Base-by-base conservation (phyloP, 1,140 invertebrate genomes). In the Lithobius niger region DNA sequence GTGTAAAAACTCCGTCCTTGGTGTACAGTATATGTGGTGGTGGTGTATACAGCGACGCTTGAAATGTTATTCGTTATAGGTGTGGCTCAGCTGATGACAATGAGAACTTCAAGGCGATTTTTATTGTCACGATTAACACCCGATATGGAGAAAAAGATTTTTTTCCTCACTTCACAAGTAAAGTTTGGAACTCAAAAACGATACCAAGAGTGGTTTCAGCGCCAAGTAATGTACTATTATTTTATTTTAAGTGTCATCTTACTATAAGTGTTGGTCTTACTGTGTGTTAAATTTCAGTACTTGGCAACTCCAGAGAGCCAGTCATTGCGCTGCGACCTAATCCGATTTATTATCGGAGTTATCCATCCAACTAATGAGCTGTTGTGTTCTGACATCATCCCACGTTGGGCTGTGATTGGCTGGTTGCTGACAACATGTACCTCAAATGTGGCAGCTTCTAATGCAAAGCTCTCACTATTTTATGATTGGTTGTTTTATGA, bases 401-500 rank as follows among this genome's bases (percentile, higher is more conserved):
- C 94, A 57, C 79, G 95, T 59, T 98, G 94, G 94, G 94, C 94
- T 43, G 88, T 98, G 6, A 97, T 97, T 69, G 93, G 94, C 18
- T 97, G 94, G 94, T 78, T 98, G 15, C 77, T 98, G 22, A 95
- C 91, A 19, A 95, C 93, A 19, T 97, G 92, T 69, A 96, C 92
- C 22, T 91, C 88, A 56, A 85, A 84, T 64, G 89, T 94, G 25
- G 91, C 91, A 22, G 86, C 88, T 22, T 87, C 92, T 44, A 96
- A 95, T 79, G 90, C 90, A 19, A 97, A 97, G 74, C 70, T 97
- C 40, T 90, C 93, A 6, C 72, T 97, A 13, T 97, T 98, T 71
- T 97, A 95, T 71, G 94, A 98, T 74, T 98, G 94, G 94, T 73
- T 97, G 3, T 91, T 96, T 69, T 97, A 90, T 71, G 92, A 97